These are phyloP conservation scores for Euclidia mi DNA, from an alignment of 2,888 invertebrate genomes.

Conservation along the genomic window DNA sequence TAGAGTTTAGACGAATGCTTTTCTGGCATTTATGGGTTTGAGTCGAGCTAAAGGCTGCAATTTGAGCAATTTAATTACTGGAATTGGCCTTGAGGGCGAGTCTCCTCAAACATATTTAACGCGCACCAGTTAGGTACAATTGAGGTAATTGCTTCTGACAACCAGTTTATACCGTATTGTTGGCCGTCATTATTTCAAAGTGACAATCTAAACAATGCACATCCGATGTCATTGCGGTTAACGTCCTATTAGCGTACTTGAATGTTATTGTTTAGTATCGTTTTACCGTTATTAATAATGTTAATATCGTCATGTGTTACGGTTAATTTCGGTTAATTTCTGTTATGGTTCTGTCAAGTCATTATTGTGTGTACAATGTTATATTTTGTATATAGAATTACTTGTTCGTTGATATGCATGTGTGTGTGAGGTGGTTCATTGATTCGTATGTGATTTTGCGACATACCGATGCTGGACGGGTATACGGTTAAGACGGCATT, in stretches of 20 bases:
- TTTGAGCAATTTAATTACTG: too few species aligned
- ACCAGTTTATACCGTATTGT: constrained; percentile 56
- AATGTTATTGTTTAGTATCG: constrained; percentile 42
- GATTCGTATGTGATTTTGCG: too few species aligned
- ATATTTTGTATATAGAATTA: too few species aligned
- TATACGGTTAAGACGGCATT: too few species aligned
- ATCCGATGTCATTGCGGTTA: constrained; percentile 55
- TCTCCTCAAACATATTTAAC: constrained; percentile 24
- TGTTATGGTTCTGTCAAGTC: background rate
- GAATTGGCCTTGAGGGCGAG: too few species aligned
- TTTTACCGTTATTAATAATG: constrained; percentile 45
- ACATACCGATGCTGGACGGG: too few species aligned
- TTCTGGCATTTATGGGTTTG: too few species aligned
- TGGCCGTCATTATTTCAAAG: constrained; percentile 58
- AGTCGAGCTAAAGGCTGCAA: too few species aligned
- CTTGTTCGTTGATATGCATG: too few species aligned
- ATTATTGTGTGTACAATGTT: too few species aligned
- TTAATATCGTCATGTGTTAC: constrained; percentile 35
- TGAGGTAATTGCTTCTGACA: constrained; percentile 66
- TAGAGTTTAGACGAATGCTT: too few species aligned
- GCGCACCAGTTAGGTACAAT: constrained; percentile 57
- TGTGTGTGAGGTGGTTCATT: too few species aligned
- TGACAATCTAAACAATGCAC: constrained; percentile 62
- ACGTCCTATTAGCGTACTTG: constrained; percentile 38
- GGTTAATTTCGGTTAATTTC: constrained; percentile 14